Conservation (phyloP, 2,888 invertebrate genomes). For the Stenotaenia linearis region DNA sequence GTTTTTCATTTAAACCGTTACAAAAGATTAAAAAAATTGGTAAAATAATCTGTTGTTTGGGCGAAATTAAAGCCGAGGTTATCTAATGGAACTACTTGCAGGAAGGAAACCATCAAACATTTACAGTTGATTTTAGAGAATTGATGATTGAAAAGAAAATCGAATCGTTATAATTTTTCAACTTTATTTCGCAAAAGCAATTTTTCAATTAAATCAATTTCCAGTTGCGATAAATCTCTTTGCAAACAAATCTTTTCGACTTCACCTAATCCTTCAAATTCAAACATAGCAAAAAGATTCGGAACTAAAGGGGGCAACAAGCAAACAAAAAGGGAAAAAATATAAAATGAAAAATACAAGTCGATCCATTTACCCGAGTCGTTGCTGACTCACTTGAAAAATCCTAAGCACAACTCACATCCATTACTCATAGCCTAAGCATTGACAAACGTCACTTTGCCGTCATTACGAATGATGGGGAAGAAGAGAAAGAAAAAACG, state of each 20-base stretch:
- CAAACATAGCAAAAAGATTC: neutral
- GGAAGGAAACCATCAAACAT: neutral
- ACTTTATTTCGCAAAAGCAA: neutral
- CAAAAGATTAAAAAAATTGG: no score
- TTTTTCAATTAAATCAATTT: neutral
- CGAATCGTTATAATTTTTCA: neutral
- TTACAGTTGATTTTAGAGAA: neutral
- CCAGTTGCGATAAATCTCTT: neutral
- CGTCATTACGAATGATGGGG: constrained; percentile 21
- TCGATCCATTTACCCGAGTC: constrained; percentile 8
- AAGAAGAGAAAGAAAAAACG: neutral
- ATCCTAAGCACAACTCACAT: constrained; percentile 24
- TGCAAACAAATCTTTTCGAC: neutral
- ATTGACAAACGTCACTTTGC: constrained; percentile 24
- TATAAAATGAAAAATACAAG: constrained; percentile 11
- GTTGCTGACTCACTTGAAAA: constrained; percentile 23
- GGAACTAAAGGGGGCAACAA: neutral
- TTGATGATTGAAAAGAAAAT: neutral
- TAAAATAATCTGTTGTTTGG: no score
- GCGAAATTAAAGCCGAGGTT: no score
- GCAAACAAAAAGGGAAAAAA: neutral
- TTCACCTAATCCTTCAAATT: constrained; percentile 14
- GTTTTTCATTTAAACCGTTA: no score
- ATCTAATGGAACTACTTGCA: no score
- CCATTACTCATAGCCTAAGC: constrained; percentile 21